These are phyloP conservation scores for Gryllus bimaculatus DNA, from an alignment of 1,140 invertebrate genomes.

Conservation along the genomic window DNA sequence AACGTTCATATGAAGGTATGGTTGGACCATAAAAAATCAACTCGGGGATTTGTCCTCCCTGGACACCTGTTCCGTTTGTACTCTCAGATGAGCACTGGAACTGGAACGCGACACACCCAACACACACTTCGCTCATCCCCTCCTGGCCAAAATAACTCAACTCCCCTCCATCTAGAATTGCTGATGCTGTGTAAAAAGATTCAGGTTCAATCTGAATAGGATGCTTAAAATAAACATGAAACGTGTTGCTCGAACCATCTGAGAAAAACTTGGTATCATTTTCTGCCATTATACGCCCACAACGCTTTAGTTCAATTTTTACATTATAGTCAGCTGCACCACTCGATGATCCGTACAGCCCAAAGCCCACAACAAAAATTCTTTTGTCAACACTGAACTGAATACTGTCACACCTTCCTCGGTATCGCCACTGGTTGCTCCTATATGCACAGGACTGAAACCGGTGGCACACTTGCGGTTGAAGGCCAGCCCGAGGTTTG, in stretches of 20 bases:
- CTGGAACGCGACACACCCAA: slow-evolving; percentile 82
- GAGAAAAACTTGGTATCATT: slow-evolving; percentile 89
- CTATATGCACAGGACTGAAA: slow-evolving; percentile 94
- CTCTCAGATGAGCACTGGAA: slow-evolving; percentile 90
- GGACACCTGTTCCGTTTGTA: slow-evolving; percentile 90
- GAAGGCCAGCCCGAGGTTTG: slow-evolving; percentile 71
- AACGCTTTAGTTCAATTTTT: slow-evolving; percentile 79
- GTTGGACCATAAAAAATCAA: slow-evolving; percentile 82
- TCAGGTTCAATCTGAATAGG: slow-evolving; percentile 82
- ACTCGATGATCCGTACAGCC: slow-evolving; percentile 85
- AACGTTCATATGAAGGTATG: slow-evolving; percentile 21
- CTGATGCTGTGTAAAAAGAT: slow-evolving; percentile 82
- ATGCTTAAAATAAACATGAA: slow-evolving; percentile 87
- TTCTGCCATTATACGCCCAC: slow-evolving; percentile 74
- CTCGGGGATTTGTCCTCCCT: slow-evolving; percentile 90
- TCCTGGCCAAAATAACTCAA: slow-evolving; percentile 91
- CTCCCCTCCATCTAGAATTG: slow-evolving; percentile 79
- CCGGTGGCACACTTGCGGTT: slow-evolving; percentile 85
- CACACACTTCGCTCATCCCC: slow-evolving; percentile 83
- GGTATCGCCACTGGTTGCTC: slow-evolving; percentile 90
- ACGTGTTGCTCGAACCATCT: slow-evolving; percentile 86
- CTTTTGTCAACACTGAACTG: slow-evolving; percentile 87
- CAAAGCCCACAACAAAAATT: slow-evolving; percentile 88
- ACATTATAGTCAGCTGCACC: slow-evolving; percentile 85
- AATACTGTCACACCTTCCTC: slow-evolving; percentile 84